Base-by-base conservation (phyloP, 2,797 vertebrate genomes). In the Peromyscus nudipes region DNA sequence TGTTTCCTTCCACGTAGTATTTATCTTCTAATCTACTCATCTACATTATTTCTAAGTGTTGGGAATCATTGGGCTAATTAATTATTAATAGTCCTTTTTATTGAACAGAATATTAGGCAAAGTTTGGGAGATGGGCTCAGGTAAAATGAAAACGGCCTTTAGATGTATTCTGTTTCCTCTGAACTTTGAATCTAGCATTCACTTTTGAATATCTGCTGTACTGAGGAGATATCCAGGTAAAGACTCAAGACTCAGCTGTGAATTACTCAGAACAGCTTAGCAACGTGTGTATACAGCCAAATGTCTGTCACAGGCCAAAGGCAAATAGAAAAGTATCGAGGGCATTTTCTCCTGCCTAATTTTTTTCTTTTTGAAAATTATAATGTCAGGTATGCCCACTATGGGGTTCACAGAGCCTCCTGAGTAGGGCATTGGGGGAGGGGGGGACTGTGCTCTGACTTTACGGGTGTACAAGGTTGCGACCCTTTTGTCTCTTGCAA, bases 21-120 rank as follows among this genome's bases (percentile, higher is more conserved):
- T 94, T 96, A 86, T 84, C 16, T 87, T 85, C 89, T 86, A 96
- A 93, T 96, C 31, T 90, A 86, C 82, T 76, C 9, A 95, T 12
- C 2, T 13, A 65, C 27, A 79, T 80, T 93, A 79, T 77, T 75
- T 62, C 14, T 25, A 92, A 43, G 64, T 94, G 86, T 97, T 91
- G 43, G 75, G 60, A 97, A 79, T 91, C 55, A 11, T 91, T 85
- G 62, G 82, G 43, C 52, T 52, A 23, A 27, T 52, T 85, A 97
- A 81, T 37, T 87, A 82, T 40, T 92, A 88, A 89, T 84, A 95
- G 16, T 19, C 31, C 64, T 91, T 96, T 97, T 83, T 85, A 89
- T 57, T 69, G 69, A 92, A 64, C 19, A 93, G 46, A 94, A 67
- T 79, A n/a, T 91, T 80, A 88, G 77, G 69, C 17, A 6, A 60